Conservation (phyloP, 2,888 invertebrate species). For the Sclerodermus sp. region DNA sequence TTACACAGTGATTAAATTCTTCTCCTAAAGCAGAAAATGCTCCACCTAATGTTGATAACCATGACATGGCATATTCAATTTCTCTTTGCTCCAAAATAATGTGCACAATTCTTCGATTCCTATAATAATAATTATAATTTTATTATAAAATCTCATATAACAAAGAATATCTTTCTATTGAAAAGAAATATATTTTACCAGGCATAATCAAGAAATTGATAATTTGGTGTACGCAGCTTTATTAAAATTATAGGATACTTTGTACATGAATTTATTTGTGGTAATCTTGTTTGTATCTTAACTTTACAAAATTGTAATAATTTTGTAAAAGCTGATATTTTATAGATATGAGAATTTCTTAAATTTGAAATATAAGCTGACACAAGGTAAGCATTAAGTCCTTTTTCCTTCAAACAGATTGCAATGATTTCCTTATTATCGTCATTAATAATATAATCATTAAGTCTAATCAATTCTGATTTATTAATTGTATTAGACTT, state of each 20-base stretch:
- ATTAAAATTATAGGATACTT: conserved; percentile 43
- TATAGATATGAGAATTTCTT: conserved; percentile 35
- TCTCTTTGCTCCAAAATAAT: conserved; percentile 70
- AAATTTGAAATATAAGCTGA: conserved; percentile 38
- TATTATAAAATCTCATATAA: conserved; percentile 5
- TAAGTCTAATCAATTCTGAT: too few relatives aligned
- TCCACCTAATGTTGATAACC: conserved; percentile 95
- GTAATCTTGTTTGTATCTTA: background rate
- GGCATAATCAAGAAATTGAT: conserved; percentile 70
- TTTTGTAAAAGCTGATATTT: conserved; percentile 26
- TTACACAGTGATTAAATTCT: conserved; percentile 76
- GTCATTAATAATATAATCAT: too few relatives aligned
- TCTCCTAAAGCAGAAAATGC: conserved; percentile 96
- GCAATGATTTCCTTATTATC: conserved; percentile 3
- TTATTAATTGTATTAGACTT: too few relatives aligned
- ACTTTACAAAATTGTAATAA: conserved; percentile 16
- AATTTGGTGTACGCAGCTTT: conserved; percentile 63
- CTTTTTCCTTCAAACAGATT: conserved; percentile 30
- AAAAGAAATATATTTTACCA: conserved; percentile 61
- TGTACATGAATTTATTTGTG: background rate
- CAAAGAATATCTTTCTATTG: background rate
- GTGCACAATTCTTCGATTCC: conserved; percentile 60
- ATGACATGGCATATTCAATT: conserved; percentile 84
- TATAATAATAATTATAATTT: conserved; percentile 34
- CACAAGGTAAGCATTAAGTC: conserved; percentile 40